Base-by-base conservation (phyloP, 2,888 invertebrate species). In the Drosophila subsilvestris region DNA sequence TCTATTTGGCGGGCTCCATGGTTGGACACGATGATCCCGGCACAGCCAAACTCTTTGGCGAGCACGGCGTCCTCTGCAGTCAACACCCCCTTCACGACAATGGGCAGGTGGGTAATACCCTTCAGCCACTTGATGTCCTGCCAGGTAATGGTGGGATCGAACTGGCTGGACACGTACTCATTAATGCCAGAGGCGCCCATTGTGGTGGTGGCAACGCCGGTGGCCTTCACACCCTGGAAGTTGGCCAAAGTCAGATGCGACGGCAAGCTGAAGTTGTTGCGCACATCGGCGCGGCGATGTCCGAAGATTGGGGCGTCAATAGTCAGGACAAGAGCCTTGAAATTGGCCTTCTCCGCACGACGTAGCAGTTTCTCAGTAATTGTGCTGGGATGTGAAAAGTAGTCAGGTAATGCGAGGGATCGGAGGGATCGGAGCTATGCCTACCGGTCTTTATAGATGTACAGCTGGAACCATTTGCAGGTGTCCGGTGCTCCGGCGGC, bases 241-340 rank as follows among this genome's bases (percentile, higher is more conserved):
- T 98, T 98, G 0, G 96, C 97, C 77, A 98, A 93, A 95, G 93
- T 95, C 57, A 98, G 93, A 92, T 98, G 96, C 29, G 93, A 89
- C 0, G 98, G 98, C 48, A 98, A 92, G 47, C 94, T 92, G 91
- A 98, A 98, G 88, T 95, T 95, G 90, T 98, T 98, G 76, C 95
- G 94, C 12, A 96, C 93, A 92, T 98, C 98, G 0, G 95, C 95
- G 60, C 96, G 93, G 49, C 98, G 93, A 58, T 96, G 93, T 0
- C 98, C 98, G 91, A 98, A 97, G 51, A 96, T 91, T 0, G 98
- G 97, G 0, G 97, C 96, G 90, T 98, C 98, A 0, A 98, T 95
- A 0, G 98, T 98, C 3, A 98, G 91, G 0, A 96, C 97, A 1
- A 98, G 92, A 0, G 97, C 98, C 92, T 96, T 96, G 89, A 95